These are phyloP conservation scores for Thermophis baileyi DNA, from an alignment of 2,113 vertebrate genomes.

Conservation along the genomic window DNA sequence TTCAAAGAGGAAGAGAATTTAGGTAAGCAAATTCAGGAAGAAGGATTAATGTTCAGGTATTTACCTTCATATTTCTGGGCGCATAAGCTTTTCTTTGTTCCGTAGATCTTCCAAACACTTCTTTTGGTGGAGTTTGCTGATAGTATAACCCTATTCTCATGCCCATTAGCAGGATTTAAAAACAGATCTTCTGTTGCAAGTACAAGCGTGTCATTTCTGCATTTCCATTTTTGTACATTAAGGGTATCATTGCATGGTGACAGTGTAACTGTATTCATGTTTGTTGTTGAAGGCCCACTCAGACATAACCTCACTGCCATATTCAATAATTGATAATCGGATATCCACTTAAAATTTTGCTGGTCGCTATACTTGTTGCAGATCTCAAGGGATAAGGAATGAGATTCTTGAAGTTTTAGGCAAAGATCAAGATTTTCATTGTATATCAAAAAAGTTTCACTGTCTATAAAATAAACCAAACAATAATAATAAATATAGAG, in stretches of 20 bases:
- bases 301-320: constrained; percentile 82
- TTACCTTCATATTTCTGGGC: constrained; percentile 84
- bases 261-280: constrained; percentile 72
- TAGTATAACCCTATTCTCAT: constrained; percentile 81
- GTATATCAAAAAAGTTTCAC: constrained; percentile 81
- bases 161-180: constrained; percentile 83
- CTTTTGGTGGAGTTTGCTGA: constrained; percentile 71
- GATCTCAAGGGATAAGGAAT: constrained; percentile 50
- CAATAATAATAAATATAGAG: neutral
- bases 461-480: neutral
- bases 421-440: constrained; percentile 87
- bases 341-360: constrained; percentile 90
- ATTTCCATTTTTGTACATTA: constrained; percentile 85
- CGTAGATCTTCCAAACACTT: constrained; percentile 83
- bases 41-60: constrained; percentile 23
- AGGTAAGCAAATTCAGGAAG: neutral
- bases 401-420: constrained; percentile 68
- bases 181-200: constrained; percentile 73
- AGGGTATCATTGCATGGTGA: constrained; percentile 77
- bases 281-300: constrained; percentile 65
- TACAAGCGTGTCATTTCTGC: constrained; percentile 83
- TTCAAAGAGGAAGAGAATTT: neutral
- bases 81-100: constrained; percentile 74
- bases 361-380: constrained; percentile 71
- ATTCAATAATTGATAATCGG: constrained; percentile 79